A percentile compares a stretch with the other conserved stretches of the same genome.
Evolutionary conservation across 2,888 invertebrate species (phyloP).

Genomic region (Conus canariensis): DNA sequence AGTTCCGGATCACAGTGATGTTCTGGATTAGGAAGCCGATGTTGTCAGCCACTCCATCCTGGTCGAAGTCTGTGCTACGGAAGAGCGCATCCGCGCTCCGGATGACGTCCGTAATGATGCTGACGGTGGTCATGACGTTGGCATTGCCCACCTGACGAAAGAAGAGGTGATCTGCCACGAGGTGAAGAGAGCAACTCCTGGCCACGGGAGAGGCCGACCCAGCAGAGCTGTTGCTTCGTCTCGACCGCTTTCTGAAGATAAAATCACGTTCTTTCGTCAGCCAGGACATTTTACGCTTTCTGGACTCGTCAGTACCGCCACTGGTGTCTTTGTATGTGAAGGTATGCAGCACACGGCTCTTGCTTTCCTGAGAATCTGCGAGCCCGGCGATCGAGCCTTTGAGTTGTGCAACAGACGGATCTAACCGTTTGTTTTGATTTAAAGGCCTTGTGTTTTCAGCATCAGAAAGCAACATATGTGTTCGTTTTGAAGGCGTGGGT

Average conservation of each 20-base stretch:
- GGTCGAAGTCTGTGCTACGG: conserved; percentile 72
- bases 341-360: not conserved
- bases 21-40: conserved; percentile 69
- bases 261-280: not conserved
- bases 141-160: conserved; percentile 59
- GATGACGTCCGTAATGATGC: conserved; percentile 65
- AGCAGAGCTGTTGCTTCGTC: not conserved
- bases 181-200: conserved; percentile 62
- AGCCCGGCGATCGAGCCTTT: not conserved
- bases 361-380: not conserved
- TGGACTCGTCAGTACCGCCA: not conserved
- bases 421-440: not conserved
- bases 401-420: not conserved
- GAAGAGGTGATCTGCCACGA: conserved; percentile 73
- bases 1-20: conserved; percentile 56
- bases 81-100: conserved; percentile 71
- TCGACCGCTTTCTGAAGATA: not conserved
- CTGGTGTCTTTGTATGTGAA: not conserved
- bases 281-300: not conserved
- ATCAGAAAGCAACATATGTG: not conserved
- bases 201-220: not conserved
- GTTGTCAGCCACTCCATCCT: conserved; percentile 70
- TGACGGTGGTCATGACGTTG: conserved; percentile 55
- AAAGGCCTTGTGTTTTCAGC: not conserved
- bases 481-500: not conserved